These are phyloP conservation scores for Mesitornis unicolor DNA, from an alignment of 2,113 vertebrate species.

Conservation along the genomic window DNA sequence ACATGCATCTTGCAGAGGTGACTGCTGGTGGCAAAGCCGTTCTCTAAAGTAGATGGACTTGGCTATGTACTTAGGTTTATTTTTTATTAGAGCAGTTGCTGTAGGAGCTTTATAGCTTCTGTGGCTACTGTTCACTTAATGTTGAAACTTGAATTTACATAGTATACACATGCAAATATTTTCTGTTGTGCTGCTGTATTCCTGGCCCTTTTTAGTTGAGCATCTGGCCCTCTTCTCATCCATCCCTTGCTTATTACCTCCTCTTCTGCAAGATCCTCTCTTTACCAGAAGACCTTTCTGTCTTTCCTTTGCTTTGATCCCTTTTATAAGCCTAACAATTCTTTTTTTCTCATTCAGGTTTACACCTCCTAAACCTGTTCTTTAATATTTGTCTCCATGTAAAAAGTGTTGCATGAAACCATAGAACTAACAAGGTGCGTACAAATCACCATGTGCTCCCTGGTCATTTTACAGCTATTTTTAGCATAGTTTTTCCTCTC, in stretches of 20 bases:
- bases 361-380: not conserved
- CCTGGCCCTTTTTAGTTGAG: not conserved
- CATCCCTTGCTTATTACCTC: not conserved
- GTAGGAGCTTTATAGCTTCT: not conserved
- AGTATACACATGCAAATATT: not conserved
- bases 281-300: not conserved
- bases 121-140: not conserved
- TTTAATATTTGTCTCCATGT: not conserved
- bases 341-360: not conserved
- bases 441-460: not conserved
- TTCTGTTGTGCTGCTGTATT: not conserved
- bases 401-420: not conserved
- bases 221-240: not conserved
- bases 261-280: not conserved
- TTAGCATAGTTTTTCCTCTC: not conserved
- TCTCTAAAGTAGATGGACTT: not conserved
- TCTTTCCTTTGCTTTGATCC: not conserved
- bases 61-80: not conserved
- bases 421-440: not conserved
- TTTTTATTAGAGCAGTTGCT: slow-evolving; percentile 13
- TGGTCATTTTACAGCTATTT: not conserved
- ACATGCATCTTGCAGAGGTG: not conserved
- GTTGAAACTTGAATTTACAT: not conserved
- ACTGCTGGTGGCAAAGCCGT: not conserved
- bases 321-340: not conserved